These are phyloP conservation scores for Sesamia nonagrioides DNA, from an alignment of 1,140 invertebrate genomes.

Conservation along the genomic window DNA sequence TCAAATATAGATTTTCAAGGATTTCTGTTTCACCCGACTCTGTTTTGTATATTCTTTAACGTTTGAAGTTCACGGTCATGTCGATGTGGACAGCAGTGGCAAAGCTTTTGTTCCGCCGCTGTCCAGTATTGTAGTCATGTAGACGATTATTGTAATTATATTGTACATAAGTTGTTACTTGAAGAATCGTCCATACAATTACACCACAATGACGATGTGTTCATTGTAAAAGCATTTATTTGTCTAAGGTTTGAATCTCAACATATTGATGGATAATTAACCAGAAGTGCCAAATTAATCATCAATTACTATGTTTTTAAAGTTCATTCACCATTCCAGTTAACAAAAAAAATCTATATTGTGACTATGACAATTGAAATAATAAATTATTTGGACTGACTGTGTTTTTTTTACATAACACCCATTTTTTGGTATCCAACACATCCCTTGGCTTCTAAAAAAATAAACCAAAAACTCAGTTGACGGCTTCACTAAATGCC, in stretches of 20 bases:
- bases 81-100: background rate
- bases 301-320: slow-evolving; percentile 63
- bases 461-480: no score
- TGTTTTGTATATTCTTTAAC: slow-evolving; percentile 43
- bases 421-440: no score
- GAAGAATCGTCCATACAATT: slow-evolving; percentile 74
- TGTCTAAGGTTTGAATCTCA: slow-evolving; percentile 77
- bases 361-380: slow-evolving; percentile 69
- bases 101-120: background rate
- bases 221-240: slow-evolving; percentile 74
- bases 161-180: slow-evolving; percentile 81
- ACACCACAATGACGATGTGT: slow-evolving; percentile 42
- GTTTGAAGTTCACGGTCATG: slow-evolving; percentile 11
- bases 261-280: slow-evolving; percentile 65
- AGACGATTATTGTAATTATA: slow-evolving; percentile 68
- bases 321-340: slow-evolving; percentile 81
- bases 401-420: no score
- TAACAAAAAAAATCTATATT: slow-evolving; percentile 68
- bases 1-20: slow-evolving; percentile 24
- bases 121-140: slow-evolving; percentile 39
- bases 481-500: no score
- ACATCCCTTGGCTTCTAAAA: no score
- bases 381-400: slow-evolving; percentile 83
- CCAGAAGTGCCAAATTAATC: slow-evolving; percentile 79
- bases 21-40: slow-evolving; percentile 31